Percentiles rank a stretch among this genome's conserved stretches.
Conservation (phyloP, 1,140 invertebrate genomes). For the Prorops nasuta region DNA sequence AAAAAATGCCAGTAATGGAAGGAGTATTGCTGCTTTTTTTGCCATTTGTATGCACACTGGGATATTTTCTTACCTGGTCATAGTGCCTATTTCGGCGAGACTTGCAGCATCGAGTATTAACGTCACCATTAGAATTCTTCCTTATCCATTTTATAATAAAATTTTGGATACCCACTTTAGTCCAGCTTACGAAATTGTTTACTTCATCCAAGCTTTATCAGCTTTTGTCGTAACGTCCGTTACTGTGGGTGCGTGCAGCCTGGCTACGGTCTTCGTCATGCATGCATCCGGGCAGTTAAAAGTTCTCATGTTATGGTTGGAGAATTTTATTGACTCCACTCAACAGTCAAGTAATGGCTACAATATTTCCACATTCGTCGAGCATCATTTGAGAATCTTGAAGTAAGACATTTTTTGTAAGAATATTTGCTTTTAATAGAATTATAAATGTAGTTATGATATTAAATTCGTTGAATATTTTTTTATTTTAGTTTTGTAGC, state of each 20-base stretch:
- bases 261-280: conserved; percentile 17
- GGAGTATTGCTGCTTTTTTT: conserved; percentile 13
- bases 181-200: conserved; percentile 18
- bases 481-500: conserved; percentile 24
- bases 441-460: background rate
- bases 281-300: conserved; percentile 19
- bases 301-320: conserved; percentile 13
- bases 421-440: no score
- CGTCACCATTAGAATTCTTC: background rate
- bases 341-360: background rate
- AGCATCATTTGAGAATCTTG: conserved; percentile 20
- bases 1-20: conserved; percentile 12
- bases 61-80: conserved; percentile 8
- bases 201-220: conserved; percentile 4
- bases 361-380: conserved; percentile 14
- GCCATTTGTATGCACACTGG: conserved; percentile 23
- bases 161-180: conserved; percentile 3
- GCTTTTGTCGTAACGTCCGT: conserved; percentile 15
- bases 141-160: conserved; percentile 14
- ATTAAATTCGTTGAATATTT: conserved; percentile 4
- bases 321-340: background rate
- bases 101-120: background rate
- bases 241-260: conserved; percentile 8
- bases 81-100: background rate
- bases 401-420: conserved; percentile 15